Evolutionary conservation across 2,888 invertebrate genomes (phyloP).

Genomic region (Drosophila vallismaia): DNA sequence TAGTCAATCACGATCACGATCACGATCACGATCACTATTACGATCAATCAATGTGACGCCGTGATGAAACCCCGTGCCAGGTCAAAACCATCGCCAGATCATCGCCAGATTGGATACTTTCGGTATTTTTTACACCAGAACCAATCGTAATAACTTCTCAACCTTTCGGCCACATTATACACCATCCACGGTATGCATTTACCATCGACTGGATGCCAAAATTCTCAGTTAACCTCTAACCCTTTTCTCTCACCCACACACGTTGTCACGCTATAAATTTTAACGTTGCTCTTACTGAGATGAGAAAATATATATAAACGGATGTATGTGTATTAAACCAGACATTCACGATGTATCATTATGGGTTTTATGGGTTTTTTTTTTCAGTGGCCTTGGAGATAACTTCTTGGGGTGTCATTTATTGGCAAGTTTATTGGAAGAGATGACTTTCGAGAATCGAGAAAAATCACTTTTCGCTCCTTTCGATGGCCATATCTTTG

Average conservation of each 20-base stretch:
- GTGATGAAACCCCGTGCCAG: not conserved
- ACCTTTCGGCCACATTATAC: not conserved
- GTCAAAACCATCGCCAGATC: not conserved
- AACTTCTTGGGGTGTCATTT: too few relatives aligned
- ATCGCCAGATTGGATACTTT: conserved; percentile 8
- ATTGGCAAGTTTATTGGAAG: too few relatives aligned
- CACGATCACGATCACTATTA: not conserved
- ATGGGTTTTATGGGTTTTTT: too few relatives aligned
- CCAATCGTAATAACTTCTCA: not conserved
- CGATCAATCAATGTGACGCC: not conserved
- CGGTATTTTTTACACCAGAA: conserved; percentile 9
- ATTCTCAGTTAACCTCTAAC: not conserved
- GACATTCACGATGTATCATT: not conserved
- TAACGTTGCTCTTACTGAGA: not conserved
- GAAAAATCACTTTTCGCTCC: too few relatives aligned
- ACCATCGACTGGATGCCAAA: not conserved
- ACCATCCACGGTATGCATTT: not conserved
- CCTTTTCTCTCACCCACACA: not conserved
- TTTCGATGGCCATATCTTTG: too few relatives aligned
- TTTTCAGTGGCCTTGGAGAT: too few relatives aligned
- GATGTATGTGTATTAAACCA: not conserved
- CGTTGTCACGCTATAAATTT: conserved; percentile 9
- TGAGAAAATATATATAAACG: conserved; percentile 1
- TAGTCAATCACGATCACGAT: not conserved
- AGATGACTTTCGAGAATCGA: too few relatives aligned